These are phyloP conservation scores for Sternotherus odoratus DNA, from an alignment of 2,797 vertebrate species.

Conservation along the genomic window DNA sequence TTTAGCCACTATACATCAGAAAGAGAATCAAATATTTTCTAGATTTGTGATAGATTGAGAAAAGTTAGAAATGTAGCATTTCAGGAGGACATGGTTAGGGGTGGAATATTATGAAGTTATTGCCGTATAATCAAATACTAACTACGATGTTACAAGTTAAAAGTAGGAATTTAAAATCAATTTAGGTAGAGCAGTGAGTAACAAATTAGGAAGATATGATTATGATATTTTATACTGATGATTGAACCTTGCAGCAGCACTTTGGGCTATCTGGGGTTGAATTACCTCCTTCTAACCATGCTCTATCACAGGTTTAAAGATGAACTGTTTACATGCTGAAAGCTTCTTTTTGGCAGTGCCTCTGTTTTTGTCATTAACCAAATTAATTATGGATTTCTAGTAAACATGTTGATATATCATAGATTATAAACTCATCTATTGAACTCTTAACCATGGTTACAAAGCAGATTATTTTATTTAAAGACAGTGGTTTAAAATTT, in stretches of 20 bases:
- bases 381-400: conserved; percentile 74
- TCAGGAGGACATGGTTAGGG: conserved; percentile 41
- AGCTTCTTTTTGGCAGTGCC: conserved; percentile 65
- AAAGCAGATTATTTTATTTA: conserved; percentile 80
- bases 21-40: conserved; percentile 16
- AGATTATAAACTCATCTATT: conserved; percentile 73
- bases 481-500: conserved; percentile 78
- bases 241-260: conserved; percentile 45
- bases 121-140: conserved; percentile 55
- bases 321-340: conserved; percentile 66
- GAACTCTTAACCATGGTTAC: conserved; percentile 74
- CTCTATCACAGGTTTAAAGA: conserved; percentile 57
- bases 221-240: conserved; percentile 34
- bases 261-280: conserved; percentile 56
- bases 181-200: conserved; percentile 49
- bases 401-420: conserved; percentile 73
- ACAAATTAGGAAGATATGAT: conserved; percentile 36
- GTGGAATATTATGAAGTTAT: conserved; percentile 36
- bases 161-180: conserved; percentile 33
- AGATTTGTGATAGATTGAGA: conserved; percentile 37
- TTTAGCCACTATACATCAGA: conserved; percentile 14
- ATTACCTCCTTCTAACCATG: conserved; percentile 65
- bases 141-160: conserved; percentile 34
- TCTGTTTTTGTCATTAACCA: conserved; percentile 66
- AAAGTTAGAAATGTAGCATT: conserved; percentile 49